A percentile compares a stretch with the other conserved stretches of the same genome.
These are phyloP conservation scores for Lasioglossum figueresi DNA, from an alignment of 2,888 invertebrate genomes.

Conservation along the genomic window DNA sequence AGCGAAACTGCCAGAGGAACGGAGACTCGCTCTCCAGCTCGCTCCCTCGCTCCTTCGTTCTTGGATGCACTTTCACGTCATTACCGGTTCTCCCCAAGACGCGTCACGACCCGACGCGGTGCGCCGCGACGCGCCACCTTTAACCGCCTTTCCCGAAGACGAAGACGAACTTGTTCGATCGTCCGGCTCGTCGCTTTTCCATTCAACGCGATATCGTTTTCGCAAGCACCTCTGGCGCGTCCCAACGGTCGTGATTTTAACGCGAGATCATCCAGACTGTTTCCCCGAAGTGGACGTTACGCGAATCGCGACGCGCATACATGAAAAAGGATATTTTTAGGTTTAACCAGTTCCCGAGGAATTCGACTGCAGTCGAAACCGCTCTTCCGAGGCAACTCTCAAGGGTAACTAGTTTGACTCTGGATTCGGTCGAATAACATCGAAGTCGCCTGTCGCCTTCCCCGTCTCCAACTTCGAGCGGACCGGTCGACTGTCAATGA, in stretches of 20 bases:
- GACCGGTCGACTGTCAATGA: slow-evolving; percentile 20
- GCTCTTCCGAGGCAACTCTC: slow-evolving; percentile 25
- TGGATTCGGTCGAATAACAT: slow-evolving; percentile 27
- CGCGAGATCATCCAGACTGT: not conserved
- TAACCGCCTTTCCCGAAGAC: slow-evolving; percentile 12
- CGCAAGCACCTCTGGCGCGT: no score
- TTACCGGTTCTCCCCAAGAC: slow-evolving; percentile 74
- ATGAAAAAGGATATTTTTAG: slow-evolving; percentile 21
- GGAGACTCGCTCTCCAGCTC: slow-evolving; percentile 28
- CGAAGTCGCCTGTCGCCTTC: slow-evolving; percentile 4
- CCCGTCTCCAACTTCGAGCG: not conserved
- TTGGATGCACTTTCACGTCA: slow-evolving; percentile 80
- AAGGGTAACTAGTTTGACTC: slow-evolving; percentile 52
- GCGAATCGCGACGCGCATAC: not conserved
- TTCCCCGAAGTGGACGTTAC: not conserved
- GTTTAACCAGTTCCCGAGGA: slow-evolving; percentile 35
- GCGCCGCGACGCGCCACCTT: slow-evolving; percentile 15
- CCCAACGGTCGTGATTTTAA: no score
- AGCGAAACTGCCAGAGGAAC: slow-evolving; percentile 61
- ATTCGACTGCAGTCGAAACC: slow-evolving; percentile 39
- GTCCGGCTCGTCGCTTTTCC: not conserved
- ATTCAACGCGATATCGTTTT: not conserved
- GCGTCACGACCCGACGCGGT: slow-evolving; percentile 31
- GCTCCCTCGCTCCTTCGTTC: slow-evolving; percentile 44
- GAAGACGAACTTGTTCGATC: slow-evolving; percentile 23